Conservation (phyloP, 2,797 vertebrate species). For the Pseudopleuronectes americanus region DNA sequence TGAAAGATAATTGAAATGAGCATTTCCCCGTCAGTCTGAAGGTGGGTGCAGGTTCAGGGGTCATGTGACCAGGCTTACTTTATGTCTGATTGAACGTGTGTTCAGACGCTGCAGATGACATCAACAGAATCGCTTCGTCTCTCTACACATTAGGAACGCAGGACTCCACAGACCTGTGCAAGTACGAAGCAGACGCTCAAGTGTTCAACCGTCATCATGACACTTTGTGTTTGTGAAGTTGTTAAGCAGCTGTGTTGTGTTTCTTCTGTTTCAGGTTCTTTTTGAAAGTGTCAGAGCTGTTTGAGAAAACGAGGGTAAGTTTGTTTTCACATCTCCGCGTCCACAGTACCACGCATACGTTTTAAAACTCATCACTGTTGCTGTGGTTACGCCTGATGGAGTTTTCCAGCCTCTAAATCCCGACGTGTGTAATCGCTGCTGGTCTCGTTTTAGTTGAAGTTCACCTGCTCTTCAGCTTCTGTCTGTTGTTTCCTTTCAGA, state of each 20-base stretch:
- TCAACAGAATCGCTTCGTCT: slow-evolving; percentile 97
- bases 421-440: no score
- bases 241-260: background rate
- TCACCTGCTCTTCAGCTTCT: background rate
- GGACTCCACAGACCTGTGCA: slow-evolving; percentile 98
- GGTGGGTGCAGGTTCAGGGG: no score
- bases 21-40: no score
- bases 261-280: slow-evolving; percentile 89
- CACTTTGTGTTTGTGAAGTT: background rate
- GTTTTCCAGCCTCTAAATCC: no score
- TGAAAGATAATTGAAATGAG: no score
- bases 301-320: slow-evolving; percentile 97
- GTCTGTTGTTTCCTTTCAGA: slow-evolving; percentile 76
- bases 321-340: no score
- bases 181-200: slow-evolving; percentile 71
- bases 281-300: slow-evolving; percentile 96
- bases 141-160: slow-evolving; percentile 95
- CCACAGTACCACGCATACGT: no score
- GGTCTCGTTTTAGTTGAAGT: no score
- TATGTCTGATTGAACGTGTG: background rate
- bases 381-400: no score
- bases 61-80: no score
- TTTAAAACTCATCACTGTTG: no score
- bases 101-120: slow-evolving; percentile 94
- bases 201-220: no score